phyloP scores from a whole-genome alignment of 2,888 invertebrate genomes.

The Agrotis clavis region DNA sequence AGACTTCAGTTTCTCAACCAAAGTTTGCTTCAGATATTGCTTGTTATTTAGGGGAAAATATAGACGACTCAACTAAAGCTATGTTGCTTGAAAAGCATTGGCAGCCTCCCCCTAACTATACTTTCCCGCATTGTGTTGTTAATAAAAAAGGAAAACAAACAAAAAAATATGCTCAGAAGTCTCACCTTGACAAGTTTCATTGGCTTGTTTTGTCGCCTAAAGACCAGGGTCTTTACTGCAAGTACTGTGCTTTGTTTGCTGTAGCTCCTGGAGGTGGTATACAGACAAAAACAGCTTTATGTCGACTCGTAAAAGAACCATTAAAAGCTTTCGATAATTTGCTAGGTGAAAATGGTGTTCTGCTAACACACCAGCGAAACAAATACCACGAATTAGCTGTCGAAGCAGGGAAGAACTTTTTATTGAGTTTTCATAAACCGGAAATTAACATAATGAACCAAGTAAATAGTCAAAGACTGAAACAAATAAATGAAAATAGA shows the following conservation, averaged over 20 bases:
- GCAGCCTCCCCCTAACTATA: conserved; percentile 6
- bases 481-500: conserved; percentile 1
- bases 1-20: not conserved
- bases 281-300: conserved; percentile 44
- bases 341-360: conserved; percentile 48
- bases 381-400: conserved; percentile 2
- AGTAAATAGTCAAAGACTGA: conserved; percentile 7
- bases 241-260: conserved; percentile 36
- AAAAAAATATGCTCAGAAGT: conserved; percentile 21
- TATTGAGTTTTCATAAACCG: conserved; percentile 1
- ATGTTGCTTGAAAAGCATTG: conserved; percentile 8
- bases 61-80: not conserved
- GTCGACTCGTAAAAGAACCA: conserved; percentile 39
- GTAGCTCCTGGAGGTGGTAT: conserved; percentile 50
- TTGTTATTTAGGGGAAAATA: not conserved
- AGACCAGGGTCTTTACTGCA: conserved; percentile 7
- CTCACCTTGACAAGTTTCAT: conserved; percentile 28
- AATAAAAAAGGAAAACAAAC: conserved; percentile 6
- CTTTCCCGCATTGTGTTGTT: conserved; percentile 6
- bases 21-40: conserved; percentile 7
- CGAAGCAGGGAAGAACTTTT: conserved; percentile 4
- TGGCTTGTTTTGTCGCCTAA: conserved; percentile 24
- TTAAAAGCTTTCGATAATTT: conserved; percentile 51
- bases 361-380: conserved; percentile 41
- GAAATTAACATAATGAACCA: conserved; percentile 1